These are phyloP conservation scores for Marisa cornuarietis DNA, from an alignment of 1,140 invertebrate species.

Conservation along the genomic window DNA sequence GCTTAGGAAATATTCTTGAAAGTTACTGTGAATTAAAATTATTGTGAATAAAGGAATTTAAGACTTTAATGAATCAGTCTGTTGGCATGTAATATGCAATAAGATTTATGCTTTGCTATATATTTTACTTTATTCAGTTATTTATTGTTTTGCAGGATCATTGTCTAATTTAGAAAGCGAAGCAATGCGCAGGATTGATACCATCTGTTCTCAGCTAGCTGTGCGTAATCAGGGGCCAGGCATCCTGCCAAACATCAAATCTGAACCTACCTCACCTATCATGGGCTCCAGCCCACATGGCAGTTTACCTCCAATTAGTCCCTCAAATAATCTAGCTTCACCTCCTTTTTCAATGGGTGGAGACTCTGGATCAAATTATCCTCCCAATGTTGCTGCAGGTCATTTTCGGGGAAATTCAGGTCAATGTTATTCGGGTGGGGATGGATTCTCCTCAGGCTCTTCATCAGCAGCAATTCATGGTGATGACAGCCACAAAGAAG, in stretches of 20 bases:
- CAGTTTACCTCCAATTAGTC: conserved; percentile 10
- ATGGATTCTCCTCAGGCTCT: conserved; percentile 9
- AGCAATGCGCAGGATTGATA: conserved; percentile 40
- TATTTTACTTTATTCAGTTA: no score
- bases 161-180: conserved; percentile 26
- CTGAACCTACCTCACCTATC: conserved; percentile 43
- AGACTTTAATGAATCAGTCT: no score
- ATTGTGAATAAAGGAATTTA: no score
- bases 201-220: conserved; percentile 44
- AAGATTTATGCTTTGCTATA: no score
- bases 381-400: background rate
- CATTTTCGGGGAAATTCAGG: conserved; percentile 4
- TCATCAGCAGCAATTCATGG: background rate
- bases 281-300: conserved; percentile 11
- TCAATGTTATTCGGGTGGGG: conserved; percentile 1
- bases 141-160: conserved; percentile 7
- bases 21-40: no score
- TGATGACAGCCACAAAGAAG: background rate
- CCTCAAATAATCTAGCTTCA: conserved; percentile 10
- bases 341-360: conserved; percentile 8
- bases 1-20: no score
- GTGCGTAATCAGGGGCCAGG: conserved; percentile 16
- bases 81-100: no score
- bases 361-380: background rate
- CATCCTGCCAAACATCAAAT: conserved; percentile 29